These are phyloP conservation scores for Echinops telfairi DNA, from an alignment of 2,113 vertebrate genomes.

Conservation along the genomic window DNA sequence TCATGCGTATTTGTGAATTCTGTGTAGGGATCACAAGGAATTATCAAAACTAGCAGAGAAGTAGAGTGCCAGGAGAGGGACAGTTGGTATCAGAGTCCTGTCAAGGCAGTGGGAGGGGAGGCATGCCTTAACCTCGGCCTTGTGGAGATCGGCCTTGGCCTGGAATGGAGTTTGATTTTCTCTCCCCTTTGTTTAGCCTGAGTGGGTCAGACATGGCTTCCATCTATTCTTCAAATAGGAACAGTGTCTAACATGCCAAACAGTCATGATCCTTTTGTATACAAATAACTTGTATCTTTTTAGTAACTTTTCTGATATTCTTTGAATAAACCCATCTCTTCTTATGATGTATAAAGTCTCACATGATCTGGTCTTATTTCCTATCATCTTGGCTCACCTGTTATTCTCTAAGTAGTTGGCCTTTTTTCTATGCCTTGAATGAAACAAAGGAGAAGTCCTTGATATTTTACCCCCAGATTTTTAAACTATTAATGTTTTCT, in stretches of 20 bases:
- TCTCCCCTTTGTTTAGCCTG: too few relatives aligned
- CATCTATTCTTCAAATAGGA: not conserved
- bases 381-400: not conserved
- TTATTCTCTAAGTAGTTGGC: not conserved
- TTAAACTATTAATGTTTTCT: not conserved
- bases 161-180: too few relatives aligned
- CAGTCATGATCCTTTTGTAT: not conserved
- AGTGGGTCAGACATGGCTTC: too few relatives aligned
- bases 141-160: too few relatives aligned
- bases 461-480: not conserved
- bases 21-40: too few relatives aligned
- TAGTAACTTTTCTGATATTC: not conserved
- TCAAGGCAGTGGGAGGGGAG: too few relatives aligned
- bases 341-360: not conserved
- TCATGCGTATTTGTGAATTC: too few relatives aligned
- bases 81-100: too few relatives aligned
- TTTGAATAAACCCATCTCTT: not conserved
- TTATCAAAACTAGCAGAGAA: too few relatives aligned
- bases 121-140: too few relatives aligned
- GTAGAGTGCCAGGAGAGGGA: too few relatives aligned
- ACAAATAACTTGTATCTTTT: not conserved
- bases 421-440: not conserved
- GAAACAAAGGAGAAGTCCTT: not conserved
- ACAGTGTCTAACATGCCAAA: not conserved
- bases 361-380: not conserved